These are phyloP conservation scores for Heliangelus exortis DNA, from an alignment of 2,797 vertebrate species.

Conservation along the genomic window DNA sequence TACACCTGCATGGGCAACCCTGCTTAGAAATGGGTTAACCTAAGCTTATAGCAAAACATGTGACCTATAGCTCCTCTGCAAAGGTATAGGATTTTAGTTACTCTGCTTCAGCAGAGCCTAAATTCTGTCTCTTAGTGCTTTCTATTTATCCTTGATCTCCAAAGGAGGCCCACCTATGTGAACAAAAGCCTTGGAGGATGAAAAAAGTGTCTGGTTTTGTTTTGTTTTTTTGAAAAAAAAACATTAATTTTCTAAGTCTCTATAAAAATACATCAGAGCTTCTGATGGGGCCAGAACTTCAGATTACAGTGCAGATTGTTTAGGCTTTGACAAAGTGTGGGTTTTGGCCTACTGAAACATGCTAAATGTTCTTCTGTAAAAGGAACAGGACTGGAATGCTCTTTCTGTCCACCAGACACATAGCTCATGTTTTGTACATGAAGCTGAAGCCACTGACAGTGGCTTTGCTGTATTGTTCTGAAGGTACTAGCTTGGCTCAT, in stretches of 20 bases:
- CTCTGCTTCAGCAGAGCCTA: neutral
- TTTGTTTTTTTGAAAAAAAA: neutral
- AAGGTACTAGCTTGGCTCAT: neutral
- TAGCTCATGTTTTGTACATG: neutral
- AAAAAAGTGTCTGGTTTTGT: neutral
- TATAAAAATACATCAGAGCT: neutral
- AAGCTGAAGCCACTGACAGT: accelerated
- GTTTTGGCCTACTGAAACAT: neutral
- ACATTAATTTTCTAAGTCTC: neutral
- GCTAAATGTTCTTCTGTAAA: neutral
- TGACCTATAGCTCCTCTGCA: neutral
- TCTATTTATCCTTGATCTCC: neutral
- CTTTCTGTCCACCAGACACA: neutral
- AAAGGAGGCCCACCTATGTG: neutral
- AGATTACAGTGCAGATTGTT: neutral
- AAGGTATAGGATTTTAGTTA: neutral
- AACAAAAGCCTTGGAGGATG: neutral
- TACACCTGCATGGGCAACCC: neutral
- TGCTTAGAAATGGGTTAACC: neutral
- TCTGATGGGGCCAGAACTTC: neutral
- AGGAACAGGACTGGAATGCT: neutral
- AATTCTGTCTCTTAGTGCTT: neutral
- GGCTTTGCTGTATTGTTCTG: neutral
- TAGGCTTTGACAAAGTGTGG: neutral
- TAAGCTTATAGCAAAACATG: neutral